Conservation (phyloP, 2,888 invertebrate species). For the Troglohyphantes excavatus region DNA sequence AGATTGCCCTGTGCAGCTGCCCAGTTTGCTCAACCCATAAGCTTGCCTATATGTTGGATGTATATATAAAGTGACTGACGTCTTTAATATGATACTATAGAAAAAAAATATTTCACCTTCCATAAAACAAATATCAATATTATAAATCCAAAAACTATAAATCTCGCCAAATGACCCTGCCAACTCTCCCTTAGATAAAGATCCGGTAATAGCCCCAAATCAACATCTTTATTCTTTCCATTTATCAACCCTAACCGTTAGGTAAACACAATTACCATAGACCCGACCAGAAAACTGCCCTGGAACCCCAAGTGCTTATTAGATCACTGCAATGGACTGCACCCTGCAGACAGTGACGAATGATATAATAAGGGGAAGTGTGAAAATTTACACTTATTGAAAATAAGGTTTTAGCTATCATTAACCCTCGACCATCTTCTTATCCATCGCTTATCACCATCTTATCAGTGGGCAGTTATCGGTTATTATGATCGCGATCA, state of each 20-base stretch:
- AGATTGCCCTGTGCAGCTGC: too few relatives aligned
- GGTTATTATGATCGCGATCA: constrained; percentile 60
- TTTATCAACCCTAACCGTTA: constrained; percentile 65
- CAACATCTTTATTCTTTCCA: constrained; percentile 58
- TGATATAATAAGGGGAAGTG: constrained; percentile 76
- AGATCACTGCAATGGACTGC: not conserved
- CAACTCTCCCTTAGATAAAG: constrained; percentile 44
- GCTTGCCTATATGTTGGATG: too few relatives aligned
- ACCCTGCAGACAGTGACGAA: constrained; percentile 58
- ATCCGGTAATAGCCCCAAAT: constrained; percentile 66
- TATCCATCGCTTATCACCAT: constrained; percentile 46
- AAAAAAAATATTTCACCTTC: not conserved
- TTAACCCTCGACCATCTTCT: constrained; percentile 47
- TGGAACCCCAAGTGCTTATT: not conserved
- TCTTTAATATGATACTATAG: not conserved
- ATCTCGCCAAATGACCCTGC: constrained; percentile 25
- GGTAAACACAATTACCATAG: constrained; percentile 55
- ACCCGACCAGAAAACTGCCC: not conserved
- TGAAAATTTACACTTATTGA: constrained; percentile 77
- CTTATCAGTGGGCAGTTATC: constrained; percentile 56
- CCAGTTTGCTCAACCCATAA: too few relatives aligned
- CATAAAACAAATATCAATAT: not conserved
- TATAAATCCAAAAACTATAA: constrained; percentile 48
- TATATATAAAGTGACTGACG: not conserved
- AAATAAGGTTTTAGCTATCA: constrained; percentile 52